A percentile compares a stretch with the other conserved stretches of the same genome.
These are phyloP conservation scores for Glyphotaelius pellucidus DNA, from an alignment of 2,888 invertebrate species.

Conservation along the genomic window DNA sequence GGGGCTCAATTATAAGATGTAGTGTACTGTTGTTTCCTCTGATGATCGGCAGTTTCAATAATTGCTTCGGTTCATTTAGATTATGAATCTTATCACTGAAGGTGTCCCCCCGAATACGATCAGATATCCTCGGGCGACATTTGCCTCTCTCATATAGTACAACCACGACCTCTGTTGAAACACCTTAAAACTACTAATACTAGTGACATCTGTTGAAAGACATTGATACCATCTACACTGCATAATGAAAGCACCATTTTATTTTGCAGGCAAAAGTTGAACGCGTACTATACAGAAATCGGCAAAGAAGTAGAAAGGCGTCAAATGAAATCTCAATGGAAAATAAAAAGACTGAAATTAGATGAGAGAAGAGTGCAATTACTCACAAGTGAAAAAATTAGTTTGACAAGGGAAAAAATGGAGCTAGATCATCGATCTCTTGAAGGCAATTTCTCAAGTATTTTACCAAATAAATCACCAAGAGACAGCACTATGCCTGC, in stretches of 20 bases:
- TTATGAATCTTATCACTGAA: too few relatives aligned
- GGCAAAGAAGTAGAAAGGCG: slow-evolving; percentile 79
- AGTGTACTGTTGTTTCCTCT: too few relatives aligned
- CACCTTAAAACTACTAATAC: too few relatives aligned
- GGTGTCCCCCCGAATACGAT: too few relatives aligned
- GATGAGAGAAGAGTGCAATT: slow-evolving; percentile 74
- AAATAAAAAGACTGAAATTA: slow-evolving; percentile 75
- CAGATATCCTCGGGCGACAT: too few relatives aligned
- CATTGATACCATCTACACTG: background rate
- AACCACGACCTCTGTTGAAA: too few relatives aligned
- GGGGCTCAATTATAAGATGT: too few relatives aligned
- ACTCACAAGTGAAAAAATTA: slow-evolving; percentile 76
- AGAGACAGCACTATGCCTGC: background rate
- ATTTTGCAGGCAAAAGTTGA: slow-evolving; percentile 77
- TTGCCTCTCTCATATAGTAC: too few relatives aligned
- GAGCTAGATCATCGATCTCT: slow-evolving; percentile 74
- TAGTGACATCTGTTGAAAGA: too few relatives aligned
- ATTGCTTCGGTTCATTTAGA: too few relatives aligned
- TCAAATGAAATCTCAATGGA: slow-evolving; percentile 78
- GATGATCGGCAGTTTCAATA: too few relatives aligned
- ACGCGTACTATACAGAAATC: slow-evolving; percentile 81
- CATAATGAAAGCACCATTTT: background rate
- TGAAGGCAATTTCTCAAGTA: slow-evolving; percentile 68
- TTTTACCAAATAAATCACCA: background rate
- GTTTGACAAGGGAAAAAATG: slow-evolving; percentile 77